These are phyloP conservation scores for Phalacrocorax aristotelis DNA, from an alignment of 2,113 vertebrate genomes.

Conservation along the genomic window DNA sequence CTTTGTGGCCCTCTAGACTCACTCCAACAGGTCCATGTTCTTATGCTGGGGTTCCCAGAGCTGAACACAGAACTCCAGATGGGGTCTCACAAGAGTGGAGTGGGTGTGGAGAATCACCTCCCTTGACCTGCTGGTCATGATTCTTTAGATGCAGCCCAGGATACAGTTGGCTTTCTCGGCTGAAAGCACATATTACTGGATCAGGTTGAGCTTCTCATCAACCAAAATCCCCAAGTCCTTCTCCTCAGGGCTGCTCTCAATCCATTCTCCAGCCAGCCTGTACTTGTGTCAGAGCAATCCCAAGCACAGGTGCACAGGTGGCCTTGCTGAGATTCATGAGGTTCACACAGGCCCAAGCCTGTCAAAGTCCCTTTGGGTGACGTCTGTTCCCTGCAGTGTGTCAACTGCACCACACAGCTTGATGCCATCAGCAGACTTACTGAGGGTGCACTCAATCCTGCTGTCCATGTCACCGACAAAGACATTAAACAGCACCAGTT, in stretches of 20 bases:
- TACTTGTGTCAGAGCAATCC: no score
- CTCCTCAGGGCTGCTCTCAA: background rate
- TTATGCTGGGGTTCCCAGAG: background rate
- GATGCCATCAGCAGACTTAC: background rate
- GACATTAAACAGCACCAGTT: background rate
- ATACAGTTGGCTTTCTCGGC: background rate
- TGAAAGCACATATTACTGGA: background rate
- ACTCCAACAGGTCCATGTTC: background rate
- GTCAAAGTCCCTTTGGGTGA: background rate
- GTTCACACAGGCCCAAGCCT: no score
- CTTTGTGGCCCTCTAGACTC: background rate
- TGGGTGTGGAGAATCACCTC: background rate
- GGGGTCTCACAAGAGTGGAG: background rate
- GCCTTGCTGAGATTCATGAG: background rate
- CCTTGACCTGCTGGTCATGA: background rate
- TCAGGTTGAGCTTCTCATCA: background rate
- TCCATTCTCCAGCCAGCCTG: background rate
- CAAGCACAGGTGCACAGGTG: no score
- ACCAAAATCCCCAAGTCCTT: background rate
- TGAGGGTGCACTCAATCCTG: background rate
- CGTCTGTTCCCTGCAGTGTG: background rate
- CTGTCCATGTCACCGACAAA: background rate
- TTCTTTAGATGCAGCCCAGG: background rate
- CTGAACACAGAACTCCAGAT: background rate
- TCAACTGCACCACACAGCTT: background rate